Evolutionary conservation across 1,140 invertebrate genomes (phyloP), one percentile per base, ranked within the genome.

Genomic region (Caenorhabditis brenneri): DNA sequence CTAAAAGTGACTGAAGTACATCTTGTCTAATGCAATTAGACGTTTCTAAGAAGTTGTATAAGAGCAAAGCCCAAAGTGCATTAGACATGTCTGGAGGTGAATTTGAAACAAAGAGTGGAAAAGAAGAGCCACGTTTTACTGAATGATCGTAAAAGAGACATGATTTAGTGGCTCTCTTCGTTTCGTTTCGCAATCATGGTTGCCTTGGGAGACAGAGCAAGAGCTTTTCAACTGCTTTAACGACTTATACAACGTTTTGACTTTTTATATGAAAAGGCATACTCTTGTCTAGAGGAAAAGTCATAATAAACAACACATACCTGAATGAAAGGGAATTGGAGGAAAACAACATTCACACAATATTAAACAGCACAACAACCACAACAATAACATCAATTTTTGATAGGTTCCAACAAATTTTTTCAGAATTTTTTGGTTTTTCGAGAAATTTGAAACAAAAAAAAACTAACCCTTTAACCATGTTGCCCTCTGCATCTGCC

Each of bases 401-500:
- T 12, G 16, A 42, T 74, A 31, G n/a, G 42, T 74, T 74, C 31
- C 36, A 36, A 74, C 65, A 74, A 15, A 65, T 4, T 33, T 33
- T 65, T 33, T 0, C 5, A 22, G 29, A 46, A n/a, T n/a, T n/a
- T 48, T 7, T 79, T 9, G 36, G 29, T 5, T 46, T 27, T 46
- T 1, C 7, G 2, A 29, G 15, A 79, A 48, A 22, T 49, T 69
- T 16, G 22, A 6, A 22, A 46, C 39, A 79, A 79, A 79, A 7
- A 31, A 7, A 55, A 55, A 80, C 46, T 22, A 33, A 80, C 79
- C 79, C 79, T 80, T 80, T 80, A 80, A 80, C 79, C 79, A 80
- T 80, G 33, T 80, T 80, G 51, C 79, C 79, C n/a, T 80, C 79
- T 80, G 79, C 79, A 80, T 80, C 79, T 80, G 79, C 79, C 48